Evolutionary conservation across 2,888 invertebrate species (phyloP).

Genomic region (Arctia plantaginis): DNA sequence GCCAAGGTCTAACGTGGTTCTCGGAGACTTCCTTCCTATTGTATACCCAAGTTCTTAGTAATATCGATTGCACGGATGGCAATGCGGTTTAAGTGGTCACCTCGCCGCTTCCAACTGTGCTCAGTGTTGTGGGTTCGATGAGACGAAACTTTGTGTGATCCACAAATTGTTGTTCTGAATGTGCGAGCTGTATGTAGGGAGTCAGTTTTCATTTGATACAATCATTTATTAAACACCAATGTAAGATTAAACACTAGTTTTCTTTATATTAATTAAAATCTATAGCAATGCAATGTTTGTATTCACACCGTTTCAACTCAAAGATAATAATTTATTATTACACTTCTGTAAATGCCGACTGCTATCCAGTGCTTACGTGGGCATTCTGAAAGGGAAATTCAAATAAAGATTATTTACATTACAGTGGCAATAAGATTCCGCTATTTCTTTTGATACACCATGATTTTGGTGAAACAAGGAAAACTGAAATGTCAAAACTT

Average conservation of each 20-base stretch:
- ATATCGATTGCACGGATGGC: too few relatives aligned
- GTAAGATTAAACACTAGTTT: not conserved
- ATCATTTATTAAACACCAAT: not conserved
- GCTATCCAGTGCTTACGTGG: slow-evolving; percentile 28
- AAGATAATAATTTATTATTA: slow-evolving; percentile 19
- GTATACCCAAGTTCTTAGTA: too few relatives aligned
- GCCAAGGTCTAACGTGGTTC: too few relatives aligned
- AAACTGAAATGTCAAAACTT: slow-evolving; percentile 70
- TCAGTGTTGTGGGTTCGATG: too few relatives aligned
- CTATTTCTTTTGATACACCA: slow-evolving; percentile 69
- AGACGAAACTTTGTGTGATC: too few relatives aligned
- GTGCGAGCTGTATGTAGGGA: too few relatives aligned
- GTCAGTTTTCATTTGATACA: too few relatives aligned
- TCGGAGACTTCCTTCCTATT: too few relatives aligned
- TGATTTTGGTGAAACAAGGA: slow-evolving; percentile 63
- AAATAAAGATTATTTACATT: slow-evolving; percentile 67
- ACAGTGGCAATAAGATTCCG: slow-evolving; percentile 58
- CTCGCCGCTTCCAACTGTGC: too few relatives aligned
- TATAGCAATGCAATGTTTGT: not conserved
- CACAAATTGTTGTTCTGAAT: too few relatives aligned
- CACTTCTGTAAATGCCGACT: slow-evolving; percentile 16
- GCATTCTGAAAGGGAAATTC: slow-evolving; percentile 56
- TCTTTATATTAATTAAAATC: not conserved
- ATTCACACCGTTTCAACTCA: not conserved
- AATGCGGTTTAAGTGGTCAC: too few relatives aligned